A percentile compares a stretch with the other conserved stretches of the same genome.
These are phyloP conservation scores for Drosophila cardini DNA, from an alignment of 1,140 invertebrate species.

Conservation along the genomic window DNA sequence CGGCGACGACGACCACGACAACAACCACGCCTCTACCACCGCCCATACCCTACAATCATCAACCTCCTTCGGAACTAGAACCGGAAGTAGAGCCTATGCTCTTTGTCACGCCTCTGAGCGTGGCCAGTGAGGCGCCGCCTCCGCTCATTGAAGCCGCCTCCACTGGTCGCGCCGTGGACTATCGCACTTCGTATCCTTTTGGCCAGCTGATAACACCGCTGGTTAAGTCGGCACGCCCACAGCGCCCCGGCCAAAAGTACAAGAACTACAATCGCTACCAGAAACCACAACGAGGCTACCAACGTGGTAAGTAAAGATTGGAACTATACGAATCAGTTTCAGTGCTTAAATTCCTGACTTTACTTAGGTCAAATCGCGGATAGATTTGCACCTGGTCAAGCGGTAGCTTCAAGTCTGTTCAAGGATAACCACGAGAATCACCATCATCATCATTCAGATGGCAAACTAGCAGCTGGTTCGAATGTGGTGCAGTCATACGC, in stretches of 20 bases:
- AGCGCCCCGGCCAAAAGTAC: conserved; percentile 53
- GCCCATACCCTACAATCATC: conserved; percentile 70
- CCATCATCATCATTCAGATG: conserved; percentile 49
- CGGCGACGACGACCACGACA: conserved; percentile 26
- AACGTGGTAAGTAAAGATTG: conserved; percentile 44
- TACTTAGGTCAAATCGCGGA: conserved; percentile 57
- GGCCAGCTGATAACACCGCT: conserved; percentile 73
- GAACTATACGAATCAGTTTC: conserved; percentile 11
- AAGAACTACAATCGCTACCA: conserved; percentile 52
- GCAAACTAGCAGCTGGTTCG: conserved; percentile 60
- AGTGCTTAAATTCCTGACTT: not conserved
- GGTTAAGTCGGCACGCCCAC: conserved; percentile 55
- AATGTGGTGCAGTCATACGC: conserved; percentile 63
- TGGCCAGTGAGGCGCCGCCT: conserved; percentile 24
- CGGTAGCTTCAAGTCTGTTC: conserved; percentile 64
- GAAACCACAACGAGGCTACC: conserved; percentile 29
- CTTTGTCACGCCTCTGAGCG: conserved; percentile 59
- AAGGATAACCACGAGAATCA: conserved; percentile 58
- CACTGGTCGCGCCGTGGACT: conserved; percentile 80
- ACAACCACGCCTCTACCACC: conserved; percentile 28
- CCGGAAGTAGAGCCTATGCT: conserved; percentile 30
- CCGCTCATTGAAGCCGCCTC: conserved; percentile 51
- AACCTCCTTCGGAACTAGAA: conserved; percentile 12
- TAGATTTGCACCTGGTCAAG: conserved; percentile 76
- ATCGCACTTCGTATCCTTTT: conserved; percentile 76